Evolutionary conservation across 1,140 invertebrate species (phyloP).

Genomic region (Drosophila serrata): DNA sequence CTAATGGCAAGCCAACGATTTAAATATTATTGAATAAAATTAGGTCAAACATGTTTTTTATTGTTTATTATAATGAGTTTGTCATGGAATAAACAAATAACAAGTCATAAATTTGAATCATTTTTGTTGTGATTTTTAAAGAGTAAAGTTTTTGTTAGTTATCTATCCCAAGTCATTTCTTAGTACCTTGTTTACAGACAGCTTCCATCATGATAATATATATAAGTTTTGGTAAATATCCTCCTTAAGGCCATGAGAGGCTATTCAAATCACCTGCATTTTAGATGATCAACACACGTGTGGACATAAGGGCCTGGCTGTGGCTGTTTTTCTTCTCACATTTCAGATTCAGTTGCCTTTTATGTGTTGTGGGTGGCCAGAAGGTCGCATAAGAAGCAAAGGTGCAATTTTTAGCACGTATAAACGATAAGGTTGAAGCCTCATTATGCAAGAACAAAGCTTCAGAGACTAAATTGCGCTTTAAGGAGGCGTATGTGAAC

Average conservation of each 20-base stretch:
- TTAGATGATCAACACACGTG: conserved; percentile 28
- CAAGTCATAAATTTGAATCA: not conserved
- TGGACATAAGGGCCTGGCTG: conserved; percentile 5
- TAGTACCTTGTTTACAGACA: no score
- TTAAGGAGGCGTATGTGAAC: conserved; percentile 33
- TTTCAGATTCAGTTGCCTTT: conserved; percentile 2
- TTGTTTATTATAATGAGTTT: not conserved
- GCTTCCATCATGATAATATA: not conserved
- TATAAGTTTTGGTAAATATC: not conserved
- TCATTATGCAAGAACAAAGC: conserved; percentile 56
- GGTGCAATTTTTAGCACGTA: conserved; percentile 20
- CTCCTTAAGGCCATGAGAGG: conserved; percentile 1
- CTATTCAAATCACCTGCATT: conserved; percentile 28
- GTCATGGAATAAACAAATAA: not conserved
- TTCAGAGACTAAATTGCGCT: conserved; percentile 44
- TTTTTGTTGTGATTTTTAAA: not conserved
- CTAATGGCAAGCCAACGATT: not conserved
- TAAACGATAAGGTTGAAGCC: conserved; percentile 15
- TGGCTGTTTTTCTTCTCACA: not conserved
- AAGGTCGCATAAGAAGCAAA: conserved; percentile 28
- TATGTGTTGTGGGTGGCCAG: not conserved
- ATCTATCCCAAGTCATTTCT: not conserved
- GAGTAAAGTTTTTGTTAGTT: not conserved
- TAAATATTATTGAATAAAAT: not conserved
- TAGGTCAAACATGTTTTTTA: not conserved